phyloP scores from a whole-genome alignment of 1,140 invertebrate genomes.

The Cheumatopsyche charites region DNA sequence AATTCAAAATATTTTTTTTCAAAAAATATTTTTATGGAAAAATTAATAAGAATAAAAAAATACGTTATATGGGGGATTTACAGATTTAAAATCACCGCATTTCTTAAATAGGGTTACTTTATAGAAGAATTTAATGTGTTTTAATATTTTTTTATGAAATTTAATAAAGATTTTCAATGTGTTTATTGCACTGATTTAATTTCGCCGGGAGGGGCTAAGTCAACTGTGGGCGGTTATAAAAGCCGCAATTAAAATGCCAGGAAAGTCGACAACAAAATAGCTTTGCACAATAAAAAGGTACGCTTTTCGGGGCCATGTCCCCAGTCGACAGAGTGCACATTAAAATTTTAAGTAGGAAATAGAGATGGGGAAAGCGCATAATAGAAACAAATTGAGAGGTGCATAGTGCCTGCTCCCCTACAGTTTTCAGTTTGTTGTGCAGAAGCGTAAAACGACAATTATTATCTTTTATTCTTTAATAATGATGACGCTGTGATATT shows the following conservation, averaged over 20 bases:
- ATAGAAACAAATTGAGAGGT: constrained; percentile 48
- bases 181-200: constrained; percentile 35
- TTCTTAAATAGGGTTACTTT: no score
- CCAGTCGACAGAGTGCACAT: constrained; percentile 38
- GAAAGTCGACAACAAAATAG: constrained; percentile 36
- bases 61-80: no score
- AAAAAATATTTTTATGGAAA: no score
- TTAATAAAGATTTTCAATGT: not conserved
- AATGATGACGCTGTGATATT: not conserved
- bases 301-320: constrained; percentile 17
- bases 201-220: constrained; percentile 4
- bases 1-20: no score
- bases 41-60: no score
- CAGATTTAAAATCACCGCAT: no score
- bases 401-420: constrained; percentile 23
- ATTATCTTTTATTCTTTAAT: not conserved
- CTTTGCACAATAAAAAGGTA: constrained; percentile 37
- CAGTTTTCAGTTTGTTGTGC: not conserved
- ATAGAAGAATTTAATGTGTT: no score
- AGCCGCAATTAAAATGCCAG: constrained; percentile 43
- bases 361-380: constrained; percentile 46
- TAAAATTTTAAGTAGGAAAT: constrained; percentile 48
- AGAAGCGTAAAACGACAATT: not conserved
- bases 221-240: constrained; percentile 28
- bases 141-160: no score